Base-by-base conservation (phyloP, 1,140 invertebrate species). In the Chironomus striatipennis region DNA sequence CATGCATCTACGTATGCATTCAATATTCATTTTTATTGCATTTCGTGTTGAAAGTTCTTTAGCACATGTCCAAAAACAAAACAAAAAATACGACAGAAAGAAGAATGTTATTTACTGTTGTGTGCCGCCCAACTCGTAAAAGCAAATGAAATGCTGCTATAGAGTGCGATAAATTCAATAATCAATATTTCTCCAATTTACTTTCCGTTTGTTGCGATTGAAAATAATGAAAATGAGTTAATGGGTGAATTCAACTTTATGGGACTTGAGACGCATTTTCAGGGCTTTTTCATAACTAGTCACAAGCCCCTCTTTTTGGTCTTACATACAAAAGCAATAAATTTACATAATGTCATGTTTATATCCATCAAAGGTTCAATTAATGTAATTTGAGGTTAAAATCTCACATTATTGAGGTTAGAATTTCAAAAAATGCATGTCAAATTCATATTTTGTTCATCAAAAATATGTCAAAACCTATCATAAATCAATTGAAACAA, bases 91-190 rank as follows among this genome's bases (percentile, higher is more conserved):
- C 24, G 24, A 34, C 24, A 34, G 24, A 34, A 34, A 57, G n/a
- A 57, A 57, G n/a, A 57, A n/a, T 57, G 47, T 70, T 70, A 70
- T 70, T 70, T 70, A 70, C 65, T 70, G 65, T 57, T 57, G 47
- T 12, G 17, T 70, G 65, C 65, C 65, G 65, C 65, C 65, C 65
- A 70, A 70, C 65, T 70, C 65, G 65, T 70, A 70, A 70, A 70
- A 21, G n/a, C 47, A 57, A 57, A 57, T 57, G 47, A 57, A 57
- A 57, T 57, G 47, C 24, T 57, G 47, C 47, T 34, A 57, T 18
- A 9, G 7, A 20, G 65, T 70, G 20, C 65, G 65, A 70, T 70
- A 70, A 70, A 70, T 70, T 70, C 65, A 70, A 70, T 70, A 70
- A 70, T 70, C 65, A 70, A 70, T 70, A 70, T 70, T 70, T 70